These are phyloP conservation scores for Plebejus melissa DNA, from an alignment of 2,888 invertebrate genomes.

Conservation along the genomic window DNA sequence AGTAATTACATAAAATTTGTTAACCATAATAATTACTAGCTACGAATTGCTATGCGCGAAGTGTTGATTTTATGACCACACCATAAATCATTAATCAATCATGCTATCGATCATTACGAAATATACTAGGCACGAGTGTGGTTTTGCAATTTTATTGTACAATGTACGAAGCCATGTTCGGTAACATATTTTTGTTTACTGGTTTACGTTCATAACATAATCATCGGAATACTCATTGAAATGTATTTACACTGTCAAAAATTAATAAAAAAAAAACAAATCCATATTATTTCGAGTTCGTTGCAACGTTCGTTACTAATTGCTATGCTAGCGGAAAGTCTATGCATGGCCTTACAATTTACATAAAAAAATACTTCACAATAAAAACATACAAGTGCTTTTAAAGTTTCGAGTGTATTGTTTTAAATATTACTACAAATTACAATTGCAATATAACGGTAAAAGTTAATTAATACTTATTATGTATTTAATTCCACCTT, in stretches of 20 bases:
- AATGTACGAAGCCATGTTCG: background rate
- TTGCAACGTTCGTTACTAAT: background rate
- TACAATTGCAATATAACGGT: background rate
- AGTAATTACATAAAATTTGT: constrained; percentile 20
- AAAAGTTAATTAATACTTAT: background rate
- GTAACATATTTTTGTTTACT: background rate
- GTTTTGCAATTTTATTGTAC: constrained; percentile 3
- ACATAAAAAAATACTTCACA: background rate
- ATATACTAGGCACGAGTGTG: background rate
- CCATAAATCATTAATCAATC: background rate
- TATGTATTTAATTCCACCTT: background rate
- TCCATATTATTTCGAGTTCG: background rate
- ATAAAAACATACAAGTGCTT: too few species aligned
- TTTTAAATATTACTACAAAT: too few species aligned
- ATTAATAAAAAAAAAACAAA: background rate
- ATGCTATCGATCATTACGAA: constrained; percentile 3
- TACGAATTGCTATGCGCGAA: constrained; percentile 1
- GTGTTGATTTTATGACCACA: constrained; percentile 23
- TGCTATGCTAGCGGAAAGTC: background rate
- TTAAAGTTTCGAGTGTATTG: background rate
- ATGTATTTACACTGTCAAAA: too few species aligned
- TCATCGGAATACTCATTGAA: too few species aligned
- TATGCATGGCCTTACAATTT: background rate
- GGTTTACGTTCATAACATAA: background rate
- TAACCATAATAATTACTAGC: constrained; percentile 24